These are phyloP conservation scores for Lepas anatifera DNA, from an alignment of 2,888 invertebrate genomes.

Conservation along the genomic window DNA sequence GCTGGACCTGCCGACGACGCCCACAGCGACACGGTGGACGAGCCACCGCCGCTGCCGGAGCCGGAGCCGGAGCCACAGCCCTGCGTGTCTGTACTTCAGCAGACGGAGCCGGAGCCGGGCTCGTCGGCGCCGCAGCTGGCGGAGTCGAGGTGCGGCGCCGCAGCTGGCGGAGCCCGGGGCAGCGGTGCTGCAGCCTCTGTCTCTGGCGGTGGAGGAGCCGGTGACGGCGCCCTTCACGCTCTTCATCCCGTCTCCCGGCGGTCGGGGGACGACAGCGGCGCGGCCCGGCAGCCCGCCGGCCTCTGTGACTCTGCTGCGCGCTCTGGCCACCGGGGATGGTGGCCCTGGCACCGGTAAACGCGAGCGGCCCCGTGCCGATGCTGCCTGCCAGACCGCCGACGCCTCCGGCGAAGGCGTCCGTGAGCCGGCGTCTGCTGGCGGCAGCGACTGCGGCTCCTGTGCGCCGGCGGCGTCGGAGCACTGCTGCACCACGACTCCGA, in stretches of 20 bases:
- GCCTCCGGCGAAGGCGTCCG: neutral
- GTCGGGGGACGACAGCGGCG: too few relatives aligned
- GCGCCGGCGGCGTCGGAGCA: neutral
- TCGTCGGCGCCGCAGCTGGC: too few relatives aligned
- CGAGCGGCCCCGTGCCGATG: neutral
- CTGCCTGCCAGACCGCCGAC: neutral
- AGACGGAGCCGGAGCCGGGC: too few relatives aligned
- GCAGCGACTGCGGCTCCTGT: neutral
- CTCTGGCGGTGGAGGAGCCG: neutral
- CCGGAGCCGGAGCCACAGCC: neutral
- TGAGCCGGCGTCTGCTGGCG: neutral
- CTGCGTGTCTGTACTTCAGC: too few relatives aligned
- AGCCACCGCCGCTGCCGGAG: neutral
- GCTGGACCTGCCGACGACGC: neutral
- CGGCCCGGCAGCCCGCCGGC: too few relatives aligned
- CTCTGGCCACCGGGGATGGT: too few relatives aligned
- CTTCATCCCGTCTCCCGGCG: too few relatives aligned
- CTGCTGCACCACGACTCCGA: neutral
- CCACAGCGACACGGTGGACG: neutral
- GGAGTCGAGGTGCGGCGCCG: too few relatives aligned
- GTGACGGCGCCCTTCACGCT: neutral
- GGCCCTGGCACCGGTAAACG: neutral
- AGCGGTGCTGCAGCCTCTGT: neutral
- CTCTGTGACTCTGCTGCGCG: too few relatives aligned
- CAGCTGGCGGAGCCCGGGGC: neutral